Evolutionary conservation across 1,140 invertebrate genomes (phyloP), one percentile per base, ranked within the genome.

Genomic region (Matsumurasca onukii): DNA sequence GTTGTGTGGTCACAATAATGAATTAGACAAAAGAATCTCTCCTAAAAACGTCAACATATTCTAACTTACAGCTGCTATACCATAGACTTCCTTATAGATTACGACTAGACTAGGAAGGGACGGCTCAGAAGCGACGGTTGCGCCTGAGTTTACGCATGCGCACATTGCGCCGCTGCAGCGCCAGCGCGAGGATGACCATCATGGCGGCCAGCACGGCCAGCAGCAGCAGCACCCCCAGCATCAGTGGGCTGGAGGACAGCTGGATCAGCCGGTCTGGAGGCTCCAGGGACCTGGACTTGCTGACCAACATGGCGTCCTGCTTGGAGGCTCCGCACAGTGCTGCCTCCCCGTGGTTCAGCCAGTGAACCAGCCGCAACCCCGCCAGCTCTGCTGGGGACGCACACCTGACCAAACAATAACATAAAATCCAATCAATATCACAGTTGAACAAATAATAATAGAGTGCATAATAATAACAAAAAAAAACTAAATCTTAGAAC

Each of bases 321-420:
- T 78, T 78, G 73, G 81, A 79, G 74, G 79, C 77, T 9, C 68
- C 73, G 69, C 82, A 83, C 70, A 83, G 77, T 0, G 77, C 78
- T 34, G 75, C 72, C 55, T 80, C 76, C 0, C 77, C 78, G 76
- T 79, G 79, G 73, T 82, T 79, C 73, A 80, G 82, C 80, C 80
- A 83, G 71, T 83, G 82, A 25, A 83, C 81, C 39, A 83, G 70
- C 0, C 82, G 78, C n/a, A 80, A 70, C 9, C 79, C 80, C 24
- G 76, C 72, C 34, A 79, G 73, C 0, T 72, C 72, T 0, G 76
- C 76, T 1, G 82, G 82, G 0, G 78, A 76, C 0, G 76, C 76
- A 59, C 81, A 83, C 69, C 82, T 83, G 72, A 72, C n/a, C n/a
- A n/a, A n/a, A n/a, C n/a, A n/a, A n/a, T n/a, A n/a, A n/a, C n/a